These are phyloP conservation scores for Forficula auricularia DNA, from an alignment of 1,140 invertebrate genomes.

Conservation along the genomic window DNA sequence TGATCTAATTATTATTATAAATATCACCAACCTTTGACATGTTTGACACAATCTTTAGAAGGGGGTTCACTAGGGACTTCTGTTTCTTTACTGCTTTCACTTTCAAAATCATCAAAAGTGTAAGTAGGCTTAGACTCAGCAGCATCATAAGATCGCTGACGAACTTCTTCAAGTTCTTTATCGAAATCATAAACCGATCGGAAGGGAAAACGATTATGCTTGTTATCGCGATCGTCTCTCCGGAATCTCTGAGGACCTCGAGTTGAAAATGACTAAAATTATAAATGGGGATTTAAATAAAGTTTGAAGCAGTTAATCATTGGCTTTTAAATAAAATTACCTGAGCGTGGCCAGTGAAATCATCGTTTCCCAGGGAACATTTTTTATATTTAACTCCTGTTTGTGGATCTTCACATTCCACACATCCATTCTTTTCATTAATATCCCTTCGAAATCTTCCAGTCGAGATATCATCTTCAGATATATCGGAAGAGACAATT, in stretches of 20 bases:
- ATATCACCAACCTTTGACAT: no score
- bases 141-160: not conserved
- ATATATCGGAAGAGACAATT: no score
- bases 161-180: not conserved
- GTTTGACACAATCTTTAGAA: no score
- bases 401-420: constrained; percentile 43
- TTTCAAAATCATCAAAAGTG: no score
- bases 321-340: no score
- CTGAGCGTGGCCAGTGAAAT: constrained; percentile 6
- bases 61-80: no score
- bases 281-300: not conserved
- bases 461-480: constrained; percentile 3
- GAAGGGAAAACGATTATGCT: not conserved
- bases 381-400: constrained; percentile 50
- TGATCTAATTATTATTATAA: not conserved
- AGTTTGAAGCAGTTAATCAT: no score
- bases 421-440: constrained; percentile 33
- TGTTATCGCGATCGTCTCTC: not conserved
- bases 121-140: no score
- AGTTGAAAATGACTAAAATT: not conserved
- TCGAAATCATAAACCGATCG: not conserved
- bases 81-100: no score
- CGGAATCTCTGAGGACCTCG: not conserved
- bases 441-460: constrained; percentile 23
- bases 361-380: constrained; percentile 39